phyloP scores from a whole-genome alignment of 2,113 vertebrate genomes.

The Lycaon pictus region DNA sequence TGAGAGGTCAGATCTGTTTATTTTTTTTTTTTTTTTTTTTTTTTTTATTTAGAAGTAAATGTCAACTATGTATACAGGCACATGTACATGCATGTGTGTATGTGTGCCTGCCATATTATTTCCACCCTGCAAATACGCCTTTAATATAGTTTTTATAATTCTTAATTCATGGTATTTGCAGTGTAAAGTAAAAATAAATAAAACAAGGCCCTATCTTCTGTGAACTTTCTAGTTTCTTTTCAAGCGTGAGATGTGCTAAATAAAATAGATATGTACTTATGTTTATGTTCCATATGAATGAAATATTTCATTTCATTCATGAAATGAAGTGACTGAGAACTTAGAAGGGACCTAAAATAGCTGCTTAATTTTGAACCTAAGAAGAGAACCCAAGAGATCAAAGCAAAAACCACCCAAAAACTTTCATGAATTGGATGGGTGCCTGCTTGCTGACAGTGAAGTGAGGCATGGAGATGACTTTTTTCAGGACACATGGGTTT shows the following conservation, averaged over 20 bases:
- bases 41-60: slow-evolving; percentile 44
- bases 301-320: background rate
- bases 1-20: background rate
- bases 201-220: slow-evolving; percentile 16
- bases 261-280: background rate
- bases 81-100: background rate
- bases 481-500: background rate
- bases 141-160: slow-evolving; percentile 28
- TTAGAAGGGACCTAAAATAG: slow-evolving; percentile 12
- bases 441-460: background rate
- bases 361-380: slow-evolving; percentile 22
- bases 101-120: background rate
- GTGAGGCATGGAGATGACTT: background rate
- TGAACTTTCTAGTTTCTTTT: slow-evolving; percentile 33
- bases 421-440: background rate
- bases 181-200: background rate
- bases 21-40: background rate
- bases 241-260: slow-evolving; percentile 12
- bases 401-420: background rate
- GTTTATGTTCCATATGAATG: background rate
- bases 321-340: background rate
- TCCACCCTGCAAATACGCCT: slow-evolving; percentile 11
- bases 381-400: background rate
- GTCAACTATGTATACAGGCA: background rate
- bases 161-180: background rate